A percentile compares a stretch with the other conserved stretches of the same genome.
These are phyloP conservation scores for Acanthopagrus latus DNA, from an alignment of 2,797 vertebrate species.

Conservation along the genomic window DNA sequence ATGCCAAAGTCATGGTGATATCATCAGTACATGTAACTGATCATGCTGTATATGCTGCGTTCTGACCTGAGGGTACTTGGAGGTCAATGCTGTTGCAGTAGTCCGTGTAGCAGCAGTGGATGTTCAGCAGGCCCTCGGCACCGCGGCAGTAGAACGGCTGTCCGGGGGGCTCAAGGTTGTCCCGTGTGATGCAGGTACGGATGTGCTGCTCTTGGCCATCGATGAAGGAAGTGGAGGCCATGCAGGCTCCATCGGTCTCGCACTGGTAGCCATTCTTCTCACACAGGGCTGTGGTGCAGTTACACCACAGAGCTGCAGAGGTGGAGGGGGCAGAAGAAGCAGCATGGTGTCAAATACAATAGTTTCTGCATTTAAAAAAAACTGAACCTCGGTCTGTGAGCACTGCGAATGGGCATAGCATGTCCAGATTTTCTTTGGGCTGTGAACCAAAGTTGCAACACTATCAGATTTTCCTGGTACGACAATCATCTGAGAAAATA, in stretches of 20 bases:
- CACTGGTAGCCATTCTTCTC: constrained; percentile 91
- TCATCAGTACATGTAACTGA: background rate
- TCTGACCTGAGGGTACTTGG: constrained; percentile 91
- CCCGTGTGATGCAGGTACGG: constrained; percentile 90
- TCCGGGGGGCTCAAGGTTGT: constrained; percentile 89
- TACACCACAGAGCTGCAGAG: constrained; percentile 89
- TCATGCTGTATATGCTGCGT: background rate
- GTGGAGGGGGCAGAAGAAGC: background rate
- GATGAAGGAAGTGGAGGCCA: constrained; percentile 92
- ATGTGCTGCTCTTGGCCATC: constrained; percentile 89
- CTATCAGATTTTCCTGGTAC: no score
- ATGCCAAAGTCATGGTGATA: background rate
- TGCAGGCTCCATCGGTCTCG: constrained; percentile 93
- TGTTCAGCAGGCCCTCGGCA: constrained; percentile 92
- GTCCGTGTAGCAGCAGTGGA: constrained; percentile 94
- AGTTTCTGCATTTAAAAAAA: background rate
- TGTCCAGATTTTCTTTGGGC: background rate
- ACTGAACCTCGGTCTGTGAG: background rate
- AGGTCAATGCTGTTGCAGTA: constrained; percentile 96
- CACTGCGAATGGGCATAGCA: background rate
- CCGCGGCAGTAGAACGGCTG: constrained; percentile 94
- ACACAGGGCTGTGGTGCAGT: constrained; percentile 89
- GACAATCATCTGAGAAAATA: no score
- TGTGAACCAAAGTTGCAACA: no score
- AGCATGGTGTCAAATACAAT: background rate